Base-by-base conservation (phyloP, 2,888 invertebrate species). In the Ypsolopha scabrella region DNA sequence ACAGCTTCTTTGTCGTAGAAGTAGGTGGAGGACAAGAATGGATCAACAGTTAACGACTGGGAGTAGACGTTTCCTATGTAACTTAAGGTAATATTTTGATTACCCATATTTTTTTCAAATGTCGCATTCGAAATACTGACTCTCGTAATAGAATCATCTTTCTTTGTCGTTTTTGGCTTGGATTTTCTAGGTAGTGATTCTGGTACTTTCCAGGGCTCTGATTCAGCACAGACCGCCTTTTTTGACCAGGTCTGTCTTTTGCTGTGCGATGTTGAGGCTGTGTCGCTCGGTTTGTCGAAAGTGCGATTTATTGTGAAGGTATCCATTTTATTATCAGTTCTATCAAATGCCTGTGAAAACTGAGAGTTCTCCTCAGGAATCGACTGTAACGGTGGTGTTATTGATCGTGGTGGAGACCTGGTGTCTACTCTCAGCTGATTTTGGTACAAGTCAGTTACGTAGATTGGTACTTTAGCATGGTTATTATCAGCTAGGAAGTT, bases 1-100 rank as follows among this genome's bases (percentile, higher is more conserved):
- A 94, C 87, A 64, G 92, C 91, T 58, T 87, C 82, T 56, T 91
- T 90, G 62, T 93, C 91, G 58, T 91, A 89, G 64, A 90, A 92
- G 65, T 92, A 88, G 0, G 90, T 88, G 0, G 89, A 81, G 0
- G 90, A 89, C 39, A 90, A 68, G 61, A 93, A 93, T 4, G 93
- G 93, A 75, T 93, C 92, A 6, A 88, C 78, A 1, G 90, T 91
- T 9, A 81, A 68, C 0, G 87, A 80, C 54, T 85, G 81, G 6
- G 83, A 80, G 59, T 87, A 86, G 14, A 83, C 75, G 63, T 85
- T 81, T 10, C 73, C 77, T 1, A 81, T 51, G 63, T 71, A 68
- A 70, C 83, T 75, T 1, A 73, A 52, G 56, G 82, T 57, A 65
- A 83, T 57, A 63, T 68, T 79, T 50, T 85, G 88, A 54, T 85